A percentile compares a stretch with the other conserved stretches of the same genome.
Evolutionary conservation across 2,888 invertebrate genomes (phyloP).

Genomic region (Cactoblastis cactorum): DNA sequence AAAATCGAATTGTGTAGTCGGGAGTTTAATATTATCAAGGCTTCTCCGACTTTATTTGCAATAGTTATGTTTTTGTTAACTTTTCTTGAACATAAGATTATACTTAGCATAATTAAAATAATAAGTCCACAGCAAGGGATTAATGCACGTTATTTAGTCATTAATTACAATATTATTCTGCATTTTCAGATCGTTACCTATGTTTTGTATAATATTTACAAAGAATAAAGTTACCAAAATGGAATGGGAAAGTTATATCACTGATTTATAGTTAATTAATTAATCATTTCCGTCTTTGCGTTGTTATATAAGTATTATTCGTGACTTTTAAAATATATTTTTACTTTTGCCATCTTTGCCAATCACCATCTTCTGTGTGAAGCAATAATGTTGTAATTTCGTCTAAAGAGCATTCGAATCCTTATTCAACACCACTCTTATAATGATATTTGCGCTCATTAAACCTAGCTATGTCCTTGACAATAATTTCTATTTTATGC

Average conservation of each 20-base stretch:
- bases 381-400: neutral
- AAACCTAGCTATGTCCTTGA: slow-evolving; percentile 33
- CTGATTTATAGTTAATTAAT: neutral
- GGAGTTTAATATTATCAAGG: too few species aligned
- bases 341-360: neutral
- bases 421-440: slow-evolving; percentile 23
- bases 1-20: neutral
- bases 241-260: neutral
- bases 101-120: too few species aligned
- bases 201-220: neutral
- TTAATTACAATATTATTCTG: too few species aligned
- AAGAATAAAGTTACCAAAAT: neutral
- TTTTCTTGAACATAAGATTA: too few species aligned
- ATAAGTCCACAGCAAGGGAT: too few species aligned
- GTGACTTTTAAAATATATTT: neutral
- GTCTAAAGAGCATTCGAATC: slow-evolving; percentile 13
- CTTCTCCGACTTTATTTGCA: too few species aligned
- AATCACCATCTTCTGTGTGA: neutral
- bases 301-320: neutral
- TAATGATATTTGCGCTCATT: slow-evolving; percentile 36
- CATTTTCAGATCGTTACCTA: too few species aligned
- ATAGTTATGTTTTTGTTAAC: too few species aligned
- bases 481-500: slow-evolving; percentile 27
- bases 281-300: neutral
- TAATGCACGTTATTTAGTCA: too few species aligned